Evolutionary conservation across 2,113 vertebrate species (phyloP), one percentile per base, ranked within the genome.

Genomic region (Silurus glanis): DNA sequence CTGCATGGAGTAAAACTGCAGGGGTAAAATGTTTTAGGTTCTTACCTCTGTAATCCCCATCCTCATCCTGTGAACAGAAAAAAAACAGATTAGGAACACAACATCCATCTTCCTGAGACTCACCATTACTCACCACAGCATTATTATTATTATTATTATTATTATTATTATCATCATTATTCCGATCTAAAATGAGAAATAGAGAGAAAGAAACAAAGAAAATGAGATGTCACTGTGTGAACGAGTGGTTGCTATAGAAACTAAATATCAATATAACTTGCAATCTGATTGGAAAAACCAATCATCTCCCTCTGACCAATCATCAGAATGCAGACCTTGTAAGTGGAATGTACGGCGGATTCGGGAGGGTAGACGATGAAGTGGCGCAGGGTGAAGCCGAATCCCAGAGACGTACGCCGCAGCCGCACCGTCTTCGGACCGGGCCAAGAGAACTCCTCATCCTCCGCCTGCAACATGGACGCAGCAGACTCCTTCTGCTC

Each of bases 291-390:
- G n/a, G 8, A 62, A 62, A 62, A 21, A 9, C 9, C 1, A 23
- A 21, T 61, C 19, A 7, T 21, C 5, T 17, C 59, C 6, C 23
- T 61, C 17, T 6, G 59, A 62, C n/a, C 64, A 67, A 67, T 67
- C n/a, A 67, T 67, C n/a, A 28, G 64, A 28, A 67, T 0, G 25
- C 64, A 67, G 25, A 67, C 98, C 96, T 94, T 97, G 88, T 96
- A 95, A 89, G 94, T 94, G 92, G 93, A 94, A 3, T 97, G 96
- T 90, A 97, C 91, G 51, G 97, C 96, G 9, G 98, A 99, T 91
- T 99, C 98, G 0, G 98, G 98, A 4, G 98, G 98, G 89, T 99
- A 99, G 84, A 99, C 98, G 83, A 99, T 99, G 94, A 99, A 99
- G 94, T 99, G 98, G 45, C 98, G 96, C 92, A 99, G 94, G 23